phyloP scores from a whole-genome alignment of 2,888 invertebrate species.

The Drosophila yooni region DNA sequence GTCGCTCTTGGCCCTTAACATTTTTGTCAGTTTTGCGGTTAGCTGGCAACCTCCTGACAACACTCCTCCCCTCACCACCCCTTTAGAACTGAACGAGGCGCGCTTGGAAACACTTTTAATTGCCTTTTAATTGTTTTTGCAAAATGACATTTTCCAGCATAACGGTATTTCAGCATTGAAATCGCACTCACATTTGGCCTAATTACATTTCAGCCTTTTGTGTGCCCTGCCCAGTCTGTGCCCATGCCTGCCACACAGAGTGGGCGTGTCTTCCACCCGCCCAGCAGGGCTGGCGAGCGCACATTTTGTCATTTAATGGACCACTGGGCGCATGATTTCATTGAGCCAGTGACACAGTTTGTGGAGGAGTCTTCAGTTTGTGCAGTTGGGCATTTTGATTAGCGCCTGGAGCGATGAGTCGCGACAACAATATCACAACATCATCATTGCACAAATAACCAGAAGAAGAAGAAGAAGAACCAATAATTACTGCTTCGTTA shows the following conservation, averaged over 20 bases:
- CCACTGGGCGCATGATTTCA: constrained; percentile 83
- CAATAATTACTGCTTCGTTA: constrained; percentile 68
- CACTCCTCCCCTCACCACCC: not conserved
- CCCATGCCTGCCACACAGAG: not conserved
- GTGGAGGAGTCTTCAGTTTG: constrained; percentile 13
- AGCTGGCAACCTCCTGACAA: not conserved
- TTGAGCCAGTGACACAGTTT: constrained; percentile 80
- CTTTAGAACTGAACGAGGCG: constrained; percentile 41
- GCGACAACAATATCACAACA: constrained; percentile 58
- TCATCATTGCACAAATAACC: constrained; percentile 20
- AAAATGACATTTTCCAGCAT: constrained; percentile 62
- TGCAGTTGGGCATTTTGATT: constrained; percentile 76
- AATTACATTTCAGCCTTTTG: constrained; percentile 71
- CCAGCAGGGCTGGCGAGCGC: constrained; percentile 34
- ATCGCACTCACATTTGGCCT: constrained; percentile 65
- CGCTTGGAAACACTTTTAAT: constrained; percentile 71
- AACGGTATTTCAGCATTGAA: constrained; percentile 48
- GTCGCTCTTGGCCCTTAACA: constrained; percentile 32
- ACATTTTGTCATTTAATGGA: constrained; percentile 82
- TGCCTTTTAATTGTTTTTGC: constrained; percentile 81
- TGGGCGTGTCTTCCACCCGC: constrained; percentile 17
- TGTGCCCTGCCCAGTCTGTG: constrained; percentile 19
- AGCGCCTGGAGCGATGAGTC: constrained; percentile 63
- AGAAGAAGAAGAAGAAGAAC: constrained; percentile 8
- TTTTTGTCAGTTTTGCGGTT: constrained; percentile 47